Evolutionary conservation across 2,888 invertebrate species (phyloP).

Genomic region (Axea sp.): DNA sequence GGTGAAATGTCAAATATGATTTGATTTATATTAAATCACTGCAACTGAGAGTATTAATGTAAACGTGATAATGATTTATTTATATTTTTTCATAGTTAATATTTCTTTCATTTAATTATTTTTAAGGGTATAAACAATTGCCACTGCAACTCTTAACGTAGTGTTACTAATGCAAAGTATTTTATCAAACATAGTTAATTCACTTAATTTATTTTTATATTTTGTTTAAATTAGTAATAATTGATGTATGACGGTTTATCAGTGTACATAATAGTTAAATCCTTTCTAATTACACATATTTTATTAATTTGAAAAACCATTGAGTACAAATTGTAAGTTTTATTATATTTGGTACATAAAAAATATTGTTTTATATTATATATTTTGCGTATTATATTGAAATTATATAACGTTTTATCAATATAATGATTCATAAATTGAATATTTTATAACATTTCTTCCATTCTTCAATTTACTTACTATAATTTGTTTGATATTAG

Average conservation of each 20-base stretch:
- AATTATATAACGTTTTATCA: slow-evolving; percentile 9
- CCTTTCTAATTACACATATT: slow-evolving; percentile 3
- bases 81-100: slow-evolving; percentile 44
- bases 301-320: slow-evolving; percentile 11
- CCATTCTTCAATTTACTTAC: slow-evolving; percentile 26
- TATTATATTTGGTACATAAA: neutral
- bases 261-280: slow-evolving; percentile 30
- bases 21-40: slow-evolving; percentile 58
- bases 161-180: slow-evolving; percentile 15
- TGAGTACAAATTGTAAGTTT: too few species aligned
- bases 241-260: slow-evolving; percentile 5
- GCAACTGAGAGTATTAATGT: slow-evolving; percentile 52
- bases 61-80: slow-evolving; percentile 53
- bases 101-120: slow-evolving; percentile 27
- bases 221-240: slow-evolving; percentile 16
- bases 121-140: slow-evolving; percentile 36
- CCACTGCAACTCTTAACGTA: slow-evolving; percentile 13
- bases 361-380: slow-evolving; percentile 38
- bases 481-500: slow-evolving; percentile 29
- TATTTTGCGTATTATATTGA: slow-evolving; percentile 4
- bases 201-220: slow-evolving; percentile 26
- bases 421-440: slow-evolving; percentile 6
- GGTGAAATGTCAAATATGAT: slow-evolving; percentile 32
- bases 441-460: slow-evolving; percentile 28
- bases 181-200: slow-evolving; percentile 17